Conservation (phyloP, 1,140 invertebrate genomes). For the Harpegnathos saltator region DNA sequence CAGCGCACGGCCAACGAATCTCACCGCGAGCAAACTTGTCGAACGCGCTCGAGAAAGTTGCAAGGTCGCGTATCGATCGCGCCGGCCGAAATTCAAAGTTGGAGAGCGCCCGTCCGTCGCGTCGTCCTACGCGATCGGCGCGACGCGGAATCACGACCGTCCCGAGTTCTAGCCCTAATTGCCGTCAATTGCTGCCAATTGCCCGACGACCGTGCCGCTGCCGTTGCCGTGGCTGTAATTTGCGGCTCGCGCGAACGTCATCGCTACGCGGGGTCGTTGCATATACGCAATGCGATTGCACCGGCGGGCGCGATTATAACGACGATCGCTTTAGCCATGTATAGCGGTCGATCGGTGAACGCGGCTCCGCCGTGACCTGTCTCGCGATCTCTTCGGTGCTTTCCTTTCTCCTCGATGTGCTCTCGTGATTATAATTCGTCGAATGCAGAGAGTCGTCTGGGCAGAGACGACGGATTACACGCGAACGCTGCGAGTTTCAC, state of each 20-base stretch:
- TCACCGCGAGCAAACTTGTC: too few relatives aligned
- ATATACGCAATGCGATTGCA: slow-evolving; percentile 32
- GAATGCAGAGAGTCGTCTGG: too few relatives aligned
- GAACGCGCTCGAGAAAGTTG: background rate
- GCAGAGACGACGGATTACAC: background rate
- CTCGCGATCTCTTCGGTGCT: background rate
- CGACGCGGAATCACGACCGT: slow-evolving; percentile 79
- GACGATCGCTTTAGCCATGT: background rate
- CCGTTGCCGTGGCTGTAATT: slow-evolving; percentile 49
- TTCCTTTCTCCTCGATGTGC: background rate
- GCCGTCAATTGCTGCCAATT: slow-evolving; percentile 83
- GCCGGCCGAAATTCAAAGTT: slow-evolving; percentile 14
- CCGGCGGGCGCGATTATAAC: background rate
- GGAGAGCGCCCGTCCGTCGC: background rate
- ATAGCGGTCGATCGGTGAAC: background rate
- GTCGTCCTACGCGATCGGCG: slow-evolving; percentile 1
- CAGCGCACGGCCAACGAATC: too few relatives aligned
- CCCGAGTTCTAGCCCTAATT: slow-evolving; percentile 78
- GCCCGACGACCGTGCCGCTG: slow-evolving; percentile 44
- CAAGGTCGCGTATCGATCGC: background rate
- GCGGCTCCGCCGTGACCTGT: background rate
- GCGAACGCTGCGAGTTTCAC: too few relatives aligned
- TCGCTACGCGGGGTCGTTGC: slow-evolving; percentile 49
- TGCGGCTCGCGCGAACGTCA: slow-evolving; percentile 47
- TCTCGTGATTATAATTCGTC: slow-evolving; percentile 14